A percentile compares a stretch with the other conserved stretches of the same genome.
phyloP scores from a whole-genome alignment of 2,888 invertebrate genomes.

The Monochamus alternatus region DNA sequence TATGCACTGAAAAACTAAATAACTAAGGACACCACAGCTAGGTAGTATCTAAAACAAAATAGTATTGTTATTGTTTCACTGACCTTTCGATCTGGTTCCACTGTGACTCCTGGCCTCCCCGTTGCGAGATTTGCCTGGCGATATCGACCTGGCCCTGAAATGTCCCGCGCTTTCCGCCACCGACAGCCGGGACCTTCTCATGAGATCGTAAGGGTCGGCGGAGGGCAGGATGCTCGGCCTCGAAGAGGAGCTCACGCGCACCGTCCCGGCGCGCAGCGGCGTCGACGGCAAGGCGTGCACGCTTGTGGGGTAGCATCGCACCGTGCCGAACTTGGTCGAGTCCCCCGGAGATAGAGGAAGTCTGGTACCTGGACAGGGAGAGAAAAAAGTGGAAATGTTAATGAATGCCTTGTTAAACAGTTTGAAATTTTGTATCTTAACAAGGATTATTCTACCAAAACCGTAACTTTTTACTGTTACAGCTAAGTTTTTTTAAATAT shows the following conservation, averaged over 20 bases:
- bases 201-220: slow-evolving; percentile 89
- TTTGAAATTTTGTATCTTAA: too few relatives aligned
- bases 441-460: too few relatives aligned
- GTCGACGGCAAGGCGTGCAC: slow-evolving; percentile 58
- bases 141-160: slow-evolving; percentile 71
- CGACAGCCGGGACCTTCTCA: slow-evolving; percentile 84
- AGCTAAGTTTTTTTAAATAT: too few relatives aligned
- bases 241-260: slow-evolving; percentile 76
- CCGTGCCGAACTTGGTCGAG: slow-evolving; percentile 78
- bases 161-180: slow-evolving; percentile 70
- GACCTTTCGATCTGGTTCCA: slow-evolving; percentile 64
- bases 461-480: too few relatives aligned
- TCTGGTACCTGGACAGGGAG: slow-evolving; percentile 73
- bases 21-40: too few relatives aligned
- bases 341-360: slow-evolving; percentile 77
- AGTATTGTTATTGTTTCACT: slow-evolving; percentile 48
- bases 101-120: slow-evolving; percentile 53
- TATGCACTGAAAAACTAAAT: too few relatives aligned
- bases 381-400: too few relatives aligned
- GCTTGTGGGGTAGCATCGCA: slow-evolving; percentile 69
- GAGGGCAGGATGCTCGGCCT: slow-evolving; percentile 79
- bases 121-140: slow-evolving; percentile 61
- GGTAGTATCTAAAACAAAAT: too few relatives aligned
- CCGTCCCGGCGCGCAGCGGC: slow-evolving; percentile 76
- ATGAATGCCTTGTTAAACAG: too few relatives aligned